phyloP scores from a whole-genome alignment of 2,888 invertebrate genomes.

The Xestia xanthographa region DNA sequence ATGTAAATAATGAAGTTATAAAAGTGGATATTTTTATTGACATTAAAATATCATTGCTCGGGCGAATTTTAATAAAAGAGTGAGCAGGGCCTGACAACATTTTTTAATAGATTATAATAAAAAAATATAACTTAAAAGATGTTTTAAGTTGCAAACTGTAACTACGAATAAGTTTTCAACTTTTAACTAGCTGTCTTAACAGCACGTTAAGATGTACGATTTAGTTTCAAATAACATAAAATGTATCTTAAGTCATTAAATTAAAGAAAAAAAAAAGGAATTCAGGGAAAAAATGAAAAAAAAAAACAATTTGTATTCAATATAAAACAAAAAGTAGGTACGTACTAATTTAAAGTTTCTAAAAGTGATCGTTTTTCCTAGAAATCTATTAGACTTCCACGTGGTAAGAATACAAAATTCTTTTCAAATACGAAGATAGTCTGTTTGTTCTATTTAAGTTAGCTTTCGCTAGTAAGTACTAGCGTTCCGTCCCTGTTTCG shows the following conservation, averaged over 20 bases:
- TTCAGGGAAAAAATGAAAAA: no score
- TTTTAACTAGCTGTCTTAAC: conserved; percentile 20
- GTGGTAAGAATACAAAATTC: background rate
- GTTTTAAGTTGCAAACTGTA: background rate
- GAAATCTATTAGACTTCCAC: conserved; percentile 19
- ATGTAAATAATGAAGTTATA: background rate
- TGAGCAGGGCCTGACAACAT: background rate
- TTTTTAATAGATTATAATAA: background rate
- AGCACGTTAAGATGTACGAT: background rate
- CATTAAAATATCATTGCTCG: background rate
- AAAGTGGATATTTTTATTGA: background rate
- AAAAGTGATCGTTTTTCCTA: background rate
- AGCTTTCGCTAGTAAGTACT: no score
- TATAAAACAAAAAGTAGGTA: background rate
- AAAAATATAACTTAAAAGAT: conserved; percentile 1
- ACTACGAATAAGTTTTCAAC: background rate
- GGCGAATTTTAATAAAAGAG: background rate
- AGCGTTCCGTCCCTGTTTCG: background rate
- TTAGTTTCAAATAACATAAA: background rate
- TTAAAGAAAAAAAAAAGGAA: no score
- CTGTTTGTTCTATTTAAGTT: conserved; percentile 1
- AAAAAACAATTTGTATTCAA: conserved; percentile 12
- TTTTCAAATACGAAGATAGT: background rate
- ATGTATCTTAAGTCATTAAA: background rate
- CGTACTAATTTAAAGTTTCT: conserved; percentile 19